Base-by-base conservation (phyloP, 2,888 invertebrate species). In the Aricia artaxerxes region DNA sequence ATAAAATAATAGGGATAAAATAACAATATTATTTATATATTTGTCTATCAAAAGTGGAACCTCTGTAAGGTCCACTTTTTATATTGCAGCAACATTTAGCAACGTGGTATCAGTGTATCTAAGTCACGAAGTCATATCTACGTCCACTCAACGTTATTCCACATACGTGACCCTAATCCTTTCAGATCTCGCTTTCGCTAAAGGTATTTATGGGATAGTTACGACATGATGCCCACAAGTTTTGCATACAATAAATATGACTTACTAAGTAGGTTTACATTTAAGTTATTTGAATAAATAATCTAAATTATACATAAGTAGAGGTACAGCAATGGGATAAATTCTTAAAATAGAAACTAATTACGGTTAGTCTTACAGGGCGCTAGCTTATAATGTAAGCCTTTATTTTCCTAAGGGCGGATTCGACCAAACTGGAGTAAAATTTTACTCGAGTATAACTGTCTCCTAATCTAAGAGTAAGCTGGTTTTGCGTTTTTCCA, bases 81-180 rank as follows among this genome's bases (percentile, higher is more conserved):
- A 13, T 53, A 35, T 85, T 57, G 53, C 35, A 35, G 53, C 53
- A 38, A 31, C 53, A 57, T 83, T 83, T 83, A 81, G 83, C 82
- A 83, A 83, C 82, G 61, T 80, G 81, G 79, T 84, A 85, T 85
- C 85, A 80, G 81, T 83, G 83, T 81, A 85, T 84, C 85, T 85
- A 85, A 90, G 92, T 91, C 93, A 93, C 92, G 92, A 91, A 90
- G 85, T 86, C 88, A 89, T 91, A 88, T 88, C 88, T 87, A 86
- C 85, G 87, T 87, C 88, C 88, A 88, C 87, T 89, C 88, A 88
- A 87, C 90, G 89, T 88, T 89, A 92, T 92, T 87, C 86, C 83
- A 86, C 84, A 88, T 88, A 92, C 94, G 93, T 93, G 92, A 91
- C 89, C 91, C 87, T 88, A 88, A 90, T 90, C 88, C 87, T 87